phyloP scores from a whole-genome alignment of 2,797 vertebrate genomes.

The Argya squamiceps region DNA sequence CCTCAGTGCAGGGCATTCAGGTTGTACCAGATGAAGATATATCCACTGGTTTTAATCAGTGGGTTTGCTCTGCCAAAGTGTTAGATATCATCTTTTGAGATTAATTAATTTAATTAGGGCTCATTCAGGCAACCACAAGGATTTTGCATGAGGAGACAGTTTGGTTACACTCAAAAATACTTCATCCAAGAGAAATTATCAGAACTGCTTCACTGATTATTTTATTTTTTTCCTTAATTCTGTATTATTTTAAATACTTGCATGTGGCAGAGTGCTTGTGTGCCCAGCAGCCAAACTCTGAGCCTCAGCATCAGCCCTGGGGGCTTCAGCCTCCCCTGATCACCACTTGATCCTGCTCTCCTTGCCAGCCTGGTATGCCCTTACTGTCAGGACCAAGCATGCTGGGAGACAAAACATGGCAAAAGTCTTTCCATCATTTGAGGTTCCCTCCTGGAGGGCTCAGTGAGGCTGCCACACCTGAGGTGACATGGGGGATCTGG shows the following conservation, averaged over 20 bases:
- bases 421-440: accelerated
- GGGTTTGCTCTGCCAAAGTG: background rate
- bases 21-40: background rate
- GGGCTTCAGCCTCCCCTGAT: background rate
- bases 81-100: background rate
- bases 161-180: background rate
- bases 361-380: background rate
- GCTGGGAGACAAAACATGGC: background rate
- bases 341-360: background rate
- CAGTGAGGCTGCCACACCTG: background rate
- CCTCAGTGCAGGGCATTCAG: background rate
- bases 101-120: background rate
- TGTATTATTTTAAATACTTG: background rate
- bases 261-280: accelerated
- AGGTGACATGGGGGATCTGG: background rate
- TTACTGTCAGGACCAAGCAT: background rate
- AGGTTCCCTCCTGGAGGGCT: background rate
- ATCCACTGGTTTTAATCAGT: background rate
- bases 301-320: background rate
- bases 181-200: background rate
- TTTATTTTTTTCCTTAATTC: too few relatives aligned
- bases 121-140: background rate
- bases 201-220: background rate
- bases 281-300: too few relatives aligned
- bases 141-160: background rate